Percentiles rank a stretch among this genome's conserved stretches.
Evolutionary conservation across 1,140 invertebrate genomes (phyloP).

Genomic region (Holcopasites calliopsidis): DNA sequence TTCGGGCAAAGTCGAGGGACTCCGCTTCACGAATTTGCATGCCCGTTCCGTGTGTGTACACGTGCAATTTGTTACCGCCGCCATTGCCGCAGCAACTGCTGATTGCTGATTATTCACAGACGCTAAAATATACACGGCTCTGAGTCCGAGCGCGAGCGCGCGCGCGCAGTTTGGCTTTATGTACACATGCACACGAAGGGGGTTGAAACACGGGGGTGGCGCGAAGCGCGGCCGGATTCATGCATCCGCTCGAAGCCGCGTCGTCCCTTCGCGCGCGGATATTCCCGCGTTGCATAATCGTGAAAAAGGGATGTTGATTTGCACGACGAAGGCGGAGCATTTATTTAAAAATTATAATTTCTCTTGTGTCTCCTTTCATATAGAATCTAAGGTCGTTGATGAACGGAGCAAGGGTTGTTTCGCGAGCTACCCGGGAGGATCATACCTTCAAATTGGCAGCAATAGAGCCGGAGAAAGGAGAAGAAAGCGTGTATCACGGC

Average conservation of each 20-base stretch:
- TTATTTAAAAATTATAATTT: constrained; percentile 36
- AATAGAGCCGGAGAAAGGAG: not conserved
- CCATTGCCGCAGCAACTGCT: constrained; percentile 67
- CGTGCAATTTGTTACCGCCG: constrained; percentile 68
- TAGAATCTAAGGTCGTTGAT: too few species aligned
- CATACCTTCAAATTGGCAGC: constrained; percentile 34
- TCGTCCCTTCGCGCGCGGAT: not conserved
- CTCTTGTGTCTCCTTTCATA: not conserved
- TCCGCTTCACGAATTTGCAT: constrained; percentile 63
- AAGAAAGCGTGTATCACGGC: constrained; percentile 39
- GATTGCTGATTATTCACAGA: constrained; percentile 71
- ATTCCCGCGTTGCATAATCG: constrained; percentile 51
- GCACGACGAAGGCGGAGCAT: constrained; percentile 14
- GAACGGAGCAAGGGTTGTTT: too few species aligned
- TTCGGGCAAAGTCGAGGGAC: constrained; percentile 56
- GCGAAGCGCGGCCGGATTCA: constrained; percentile 55
- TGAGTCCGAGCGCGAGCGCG: constrained; percentile 51
- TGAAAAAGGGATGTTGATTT: constrained; percentile 9
- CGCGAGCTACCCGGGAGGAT: too few species aligned
- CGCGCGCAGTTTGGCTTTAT: constrained; percentile 46
- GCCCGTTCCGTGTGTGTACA: constrained; percentile 64
- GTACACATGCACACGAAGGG: constrained; percentile 55
- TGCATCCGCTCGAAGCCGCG: constrained; percentile 28
- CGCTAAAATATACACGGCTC: constrained; percentile 69
- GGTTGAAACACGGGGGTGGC: constrained; percentile 22